phyloP scores from a whole-genome alignment of 2,113 vertebrate genomes.

The Helogale parvula region DNA sequence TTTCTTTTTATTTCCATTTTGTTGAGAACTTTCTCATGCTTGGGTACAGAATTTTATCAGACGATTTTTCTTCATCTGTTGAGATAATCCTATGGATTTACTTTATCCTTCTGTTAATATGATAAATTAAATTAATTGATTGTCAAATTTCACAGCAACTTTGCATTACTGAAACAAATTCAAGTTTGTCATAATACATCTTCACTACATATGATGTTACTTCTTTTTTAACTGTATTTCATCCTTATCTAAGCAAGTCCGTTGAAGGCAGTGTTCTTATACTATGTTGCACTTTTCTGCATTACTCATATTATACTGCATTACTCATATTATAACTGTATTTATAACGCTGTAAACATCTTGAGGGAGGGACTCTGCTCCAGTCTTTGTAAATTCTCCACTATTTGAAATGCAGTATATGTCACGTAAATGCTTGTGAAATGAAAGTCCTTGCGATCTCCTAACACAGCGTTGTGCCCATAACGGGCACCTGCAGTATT shows the following conservation, averaged over 20 bases:
- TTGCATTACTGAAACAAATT: slow-evolving; percentile 21
- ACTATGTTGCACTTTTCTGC: not conserved
- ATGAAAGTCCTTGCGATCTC: not conserved
- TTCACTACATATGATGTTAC: not conserved
- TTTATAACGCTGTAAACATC: not conserved
- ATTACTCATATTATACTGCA: not conserved
- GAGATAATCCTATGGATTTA: not conserved
- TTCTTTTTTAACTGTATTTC: not conserved
- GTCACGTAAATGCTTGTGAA: not conserved
- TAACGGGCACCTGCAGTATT: not conserved
- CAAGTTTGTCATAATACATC: not conserved
- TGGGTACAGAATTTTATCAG: not conserved
- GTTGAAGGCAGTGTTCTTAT: not conserved
- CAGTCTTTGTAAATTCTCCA: not conserved
- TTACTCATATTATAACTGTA: not conserved
- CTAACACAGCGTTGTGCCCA: not conserved
- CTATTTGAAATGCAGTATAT: not conserved
- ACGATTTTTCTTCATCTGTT: not conserved
- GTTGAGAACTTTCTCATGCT: not conserved
- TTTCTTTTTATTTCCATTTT: not conserved
- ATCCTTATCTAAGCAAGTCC: not conserved
- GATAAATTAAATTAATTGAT: not conserved
- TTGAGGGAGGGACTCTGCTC: not conserved
- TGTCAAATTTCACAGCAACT: not conserved
- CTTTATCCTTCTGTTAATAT: not conserved